Evolutionary conservation across 1,140 invertebrate genomes (phyloP).

Genomic region (Cryptotermes secundus): DNA sequence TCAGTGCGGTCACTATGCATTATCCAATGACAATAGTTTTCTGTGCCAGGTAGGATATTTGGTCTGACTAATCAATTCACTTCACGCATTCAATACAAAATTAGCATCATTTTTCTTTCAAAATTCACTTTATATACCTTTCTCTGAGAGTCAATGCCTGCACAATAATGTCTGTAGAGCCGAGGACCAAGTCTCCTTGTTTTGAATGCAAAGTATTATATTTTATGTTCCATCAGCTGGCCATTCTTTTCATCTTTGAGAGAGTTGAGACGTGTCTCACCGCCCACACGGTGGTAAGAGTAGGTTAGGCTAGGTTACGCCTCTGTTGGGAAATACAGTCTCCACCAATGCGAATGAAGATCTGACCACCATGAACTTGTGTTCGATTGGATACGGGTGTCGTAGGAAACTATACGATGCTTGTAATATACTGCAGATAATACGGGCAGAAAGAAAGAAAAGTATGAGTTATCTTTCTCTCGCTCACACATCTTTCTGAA

Average conservation of each 20-base stretch:
- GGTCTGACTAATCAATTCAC: neutral
- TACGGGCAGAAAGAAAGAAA: neutral
- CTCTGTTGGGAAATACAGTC: neutral
- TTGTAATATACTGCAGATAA: neutral
- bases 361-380: neutral
- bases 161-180: too few relatives aligned
- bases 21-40: too few relatives aligned
- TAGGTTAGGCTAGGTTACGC: conserved; percentile 5
- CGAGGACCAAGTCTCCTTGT: too few relatives aligned
- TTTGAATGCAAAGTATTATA: too few relatives aligned
- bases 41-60: neutral
- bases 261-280: neutral
- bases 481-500: neutral
- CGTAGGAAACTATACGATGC: neutral
- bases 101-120: neutral
- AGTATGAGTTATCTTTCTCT: neutral
- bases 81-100: neutral
- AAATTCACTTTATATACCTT: neutral
- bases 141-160: neutral
- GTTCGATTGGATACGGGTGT: conserved; percentile 23
- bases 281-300: neutral
- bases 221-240: neutral
- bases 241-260: neutral
- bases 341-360: neutral
- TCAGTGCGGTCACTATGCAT: too few relatives aligned